Evolutionary conservation across 1,140 invertebrate species (phyloP).

Genomic region (Drepana arcuata): DNA sequence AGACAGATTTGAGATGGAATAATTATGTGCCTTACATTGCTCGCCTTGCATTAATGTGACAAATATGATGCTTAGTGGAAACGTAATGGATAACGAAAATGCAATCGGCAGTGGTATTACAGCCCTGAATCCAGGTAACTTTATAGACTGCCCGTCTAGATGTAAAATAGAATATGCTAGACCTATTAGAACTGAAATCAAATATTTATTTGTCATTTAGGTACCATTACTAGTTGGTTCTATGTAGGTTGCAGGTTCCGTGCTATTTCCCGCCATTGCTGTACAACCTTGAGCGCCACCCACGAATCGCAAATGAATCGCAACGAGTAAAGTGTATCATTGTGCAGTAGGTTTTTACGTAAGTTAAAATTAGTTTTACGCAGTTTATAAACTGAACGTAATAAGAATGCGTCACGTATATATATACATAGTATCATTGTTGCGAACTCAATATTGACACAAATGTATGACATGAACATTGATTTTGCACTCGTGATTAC

Average conservation of each 20-base stretch:
- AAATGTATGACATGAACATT: too few relatives aligned
- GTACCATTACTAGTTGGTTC: constrained; percentile 6
- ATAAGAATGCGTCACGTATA: too few relatives aligned
- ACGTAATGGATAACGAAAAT: neutral
- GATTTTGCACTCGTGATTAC: too few relatives aligned
- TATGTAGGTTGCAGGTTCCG: constrained; percentile 17
- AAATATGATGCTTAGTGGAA: too few relatives aligned
- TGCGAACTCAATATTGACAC: too few relatives aligned
- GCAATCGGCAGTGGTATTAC: neutral
- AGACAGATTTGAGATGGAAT: too few relatives aligned
- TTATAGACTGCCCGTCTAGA: constrained; percentile 32
- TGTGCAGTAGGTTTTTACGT: constrained; percentile 49
- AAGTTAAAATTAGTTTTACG: constrained; percentile 34
- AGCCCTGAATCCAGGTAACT: constrained; percentile 17
- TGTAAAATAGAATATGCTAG: constrained; percentile 22
- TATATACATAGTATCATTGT: too few relatives aligned
- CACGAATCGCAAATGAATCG: too few relatives aligned
- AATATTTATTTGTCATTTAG: constrained; percentile 12
- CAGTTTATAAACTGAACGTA: too few relatives aligned
- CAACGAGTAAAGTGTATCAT: constrained; percentile 26
- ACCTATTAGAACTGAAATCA: constrained; percentile 22
- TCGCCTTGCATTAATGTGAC: too few relatives aligned
- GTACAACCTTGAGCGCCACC: constrained; percentile 50
- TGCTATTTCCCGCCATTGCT: constrained; percentile 43
- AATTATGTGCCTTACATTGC: too few relatives aligned